A percentile compares a stretch with the other conserved stretches of the same genome.
Conservation (phyloP, 2,797 vertebrate genomes). For the Chloroceryle amazona region DNA sequence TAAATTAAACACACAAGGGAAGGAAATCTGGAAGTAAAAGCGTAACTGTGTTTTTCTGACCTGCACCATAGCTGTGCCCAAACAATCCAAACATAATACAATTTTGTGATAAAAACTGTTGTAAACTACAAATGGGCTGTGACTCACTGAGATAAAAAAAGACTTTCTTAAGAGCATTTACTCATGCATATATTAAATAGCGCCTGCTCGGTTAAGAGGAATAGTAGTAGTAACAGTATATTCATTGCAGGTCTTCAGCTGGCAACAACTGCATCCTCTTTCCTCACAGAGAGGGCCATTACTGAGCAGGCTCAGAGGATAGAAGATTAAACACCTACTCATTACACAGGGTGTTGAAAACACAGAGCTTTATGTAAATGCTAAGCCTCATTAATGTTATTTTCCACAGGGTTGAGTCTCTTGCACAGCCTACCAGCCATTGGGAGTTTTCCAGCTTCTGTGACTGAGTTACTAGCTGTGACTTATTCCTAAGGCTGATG, state of each 20-base stretch:
- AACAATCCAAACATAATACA: neutral
- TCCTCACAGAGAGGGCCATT: conserved; percentile 14
- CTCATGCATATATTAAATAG: neutral
- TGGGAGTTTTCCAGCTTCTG: neutral
- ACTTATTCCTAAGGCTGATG: neutral
- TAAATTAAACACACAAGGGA: neutral
- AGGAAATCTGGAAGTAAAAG: neutral
- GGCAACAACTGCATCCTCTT: conserved; percentile 1
- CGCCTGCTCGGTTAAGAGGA: neutral
- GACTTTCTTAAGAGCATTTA: conserved; percentile 7
- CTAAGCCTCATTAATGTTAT: neutral
- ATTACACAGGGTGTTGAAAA: neutral
- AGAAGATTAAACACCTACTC: neutral
- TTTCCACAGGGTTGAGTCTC: neutral
- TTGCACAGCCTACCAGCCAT: neutral
- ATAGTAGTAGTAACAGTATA: neutral
- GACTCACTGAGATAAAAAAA: conserved; percentile 37
- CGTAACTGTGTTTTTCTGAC: neutral
- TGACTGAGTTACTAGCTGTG: fast-evolving
- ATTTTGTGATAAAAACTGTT: conserved; percentile 20
- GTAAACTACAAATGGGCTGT: neutral
- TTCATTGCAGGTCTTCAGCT: conserved; percentile 15
- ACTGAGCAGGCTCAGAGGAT: neutral
- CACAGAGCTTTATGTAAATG: neutral
- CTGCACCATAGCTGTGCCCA: neutral